Evolutionary conservation across 35 echinoderm and acorn worm genomes (phyloP).

Genomic region (Apostichopus californicus): DNA sequence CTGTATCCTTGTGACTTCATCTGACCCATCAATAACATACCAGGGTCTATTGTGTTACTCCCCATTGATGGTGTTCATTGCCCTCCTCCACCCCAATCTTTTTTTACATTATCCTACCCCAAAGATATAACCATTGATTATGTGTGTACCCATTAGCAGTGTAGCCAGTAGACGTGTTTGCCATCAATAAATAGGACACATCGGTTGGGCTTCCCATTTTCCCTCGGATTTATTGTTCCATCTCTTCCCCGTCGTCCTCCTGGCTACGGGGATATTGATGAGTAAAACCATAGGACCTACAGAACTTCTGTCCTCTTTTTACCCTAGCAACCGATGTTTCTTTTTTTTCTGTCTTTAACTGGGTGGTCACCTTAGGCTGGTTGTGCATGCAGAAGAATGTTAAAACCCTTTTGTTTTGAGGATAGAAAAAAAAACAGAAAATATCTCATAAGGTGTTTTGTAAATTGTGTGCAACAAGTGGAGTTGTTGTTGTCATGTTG

Average conservation of each 20-base stretch:
- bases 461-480: neutral
- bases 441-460: neutral
- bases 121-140: conserved; percentile 21
- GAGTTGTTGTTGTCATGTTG: no score
- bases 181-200: conserved; percentile 17
- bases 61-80: conserved; percentile 16
- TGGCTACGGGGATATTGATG: neutral
- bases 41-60: neutral
- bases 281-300: neutral
- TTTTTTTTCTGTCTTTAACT: neutral
- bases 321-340: neutral
- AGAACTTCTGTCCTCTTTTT: neutral
- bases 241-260: neutral
- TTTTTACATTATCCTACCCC: conserved; percentile 21
- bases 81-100: neutral
- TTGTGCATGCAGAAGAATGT: neutral
- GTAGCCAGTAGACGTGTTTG: conserved; percentile 17
- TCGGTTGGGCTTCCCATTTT: conserved; percentile 13
- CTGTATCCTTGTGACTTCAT: conserved; percentile 27
- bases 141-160: neutral
- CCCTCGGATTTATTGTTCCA: neutral
- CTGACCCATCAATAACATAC: neutral
- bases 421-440: neutral
- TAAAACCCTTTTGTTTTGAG: no score
- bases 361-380: neutral